Evolutionary conservation across 2,113 vertebrate genomes (phyloP).

Genomic region (Pampusana beccarii): DNA sequence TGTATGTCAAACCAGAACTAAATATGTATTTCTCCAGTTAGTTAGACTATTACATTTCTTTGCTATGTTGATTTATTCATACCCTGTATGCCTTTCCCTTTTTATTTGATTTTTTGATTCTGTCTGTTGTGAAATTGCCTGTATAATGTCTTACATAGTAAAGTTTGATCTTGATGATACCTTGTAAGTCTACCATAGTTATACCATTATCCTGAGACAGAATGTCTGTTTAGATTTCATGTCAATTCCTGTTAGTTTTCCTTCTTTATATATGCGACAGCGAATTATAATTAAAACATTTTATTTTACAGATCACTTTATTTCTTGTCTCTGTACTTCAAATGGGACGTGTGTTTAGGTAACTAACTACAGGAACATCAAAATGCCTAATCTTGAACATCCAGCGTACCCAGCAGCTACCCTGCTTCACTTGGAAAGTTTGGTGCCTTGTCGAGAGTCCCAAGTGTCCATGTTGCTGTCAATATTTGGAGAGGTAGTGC

Average conservation of each 20-base stretch:
- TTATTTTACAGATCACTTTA: slow-evolving; percentile 1
- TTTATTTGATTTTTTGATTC: background rate
- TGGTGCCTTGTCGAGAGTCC: slow-evolving; percentile 85
- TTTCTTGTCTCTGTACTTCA: background rate
- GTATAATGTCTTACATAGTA: background rate
- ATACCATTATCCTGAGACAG: background rate
- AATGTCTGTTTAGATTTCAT: background rate
- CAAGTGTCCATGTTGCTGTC: slow-evolving; percentile 84
- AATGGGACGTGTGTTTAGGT: background rate
- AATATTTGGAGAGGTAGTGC: slow-evolving; percentile 88
- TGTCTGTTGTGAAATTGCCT: background rate
- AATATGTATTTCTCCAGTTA: background rate
- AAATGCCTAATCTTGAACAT: slow-evolving; percentile 74
- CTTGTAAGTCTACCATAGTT: background rate
- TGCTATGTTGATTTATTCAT: background rate
- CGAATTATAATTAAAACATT: background rate
- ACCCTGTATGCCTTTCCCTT: background rate
- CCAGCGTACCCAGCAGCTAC: slow-evolving; percentile 74
- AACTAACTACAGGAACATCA: background rate
- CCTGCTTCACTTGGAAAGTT: slow-evolving; percentile 72
- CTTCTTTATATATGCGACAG: background rate
- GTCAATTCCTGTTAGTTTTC: background rate
- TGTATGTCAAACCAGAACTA: background rate
- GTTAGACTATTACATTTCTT: background rate
- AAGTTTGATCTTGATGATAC: background rate